Conservation (phyloP, 2,888 invertebrate genomes). For the Aromia moschata region DNA sequence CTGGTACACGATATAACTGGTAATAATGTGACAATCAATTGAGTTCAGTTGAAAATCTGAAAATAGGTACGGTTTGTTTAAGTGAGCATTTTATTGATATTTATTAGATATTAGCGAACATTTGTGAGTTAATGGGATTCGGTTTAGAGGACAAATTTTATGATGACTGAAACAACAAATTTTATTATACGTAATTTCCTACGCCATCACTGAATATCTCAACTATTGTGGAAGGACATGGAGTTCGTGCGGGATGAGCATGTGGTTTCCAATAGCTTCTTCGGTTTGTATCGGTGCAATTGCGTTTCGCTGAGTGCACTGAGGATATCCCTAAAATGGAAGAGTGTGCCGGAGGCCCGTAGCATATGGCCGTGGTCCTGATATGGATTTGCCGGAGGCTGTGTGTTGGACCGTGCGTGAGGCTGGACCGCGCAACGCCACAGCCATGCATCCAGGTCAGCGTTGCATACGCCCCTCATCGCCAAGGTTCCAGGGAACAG, state of each 20-base stretch:
- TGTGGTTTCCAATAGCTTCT: background rate
- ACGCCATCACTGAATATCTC: too few relatives aligned
- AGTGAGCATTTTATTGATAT: too few relatives aligned
- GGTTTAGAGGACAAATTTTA: background rate
- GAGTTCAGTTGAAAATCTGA: too few relatives aligned
- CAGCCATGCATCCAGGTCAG: slow-evolving; percentile 24
- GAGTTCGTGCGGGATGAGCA: background rate
- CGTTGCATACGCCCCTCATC: slow-evolving; percentile 14
- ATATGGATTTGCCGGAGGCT: slow-evolving; percentile 19
- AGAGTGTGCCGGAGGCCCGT: background rate
- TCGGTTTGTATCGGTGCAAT: background rate
- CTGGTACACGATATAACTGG: too few relatives aligned
- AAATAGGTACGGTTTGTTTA: too few relatives aligned
- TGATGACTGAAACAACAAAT: background rate
- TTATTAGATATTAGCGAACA: too few relatives aligned
- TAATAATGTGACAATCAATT: too few relatives aligned
- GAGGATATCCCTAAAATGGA: background rate
- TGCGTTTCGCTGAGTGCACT: background rate
- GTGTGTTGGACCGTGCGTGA: slow-evolving; percentile 11
- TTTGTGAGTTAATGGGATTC: too few relatives aligned
- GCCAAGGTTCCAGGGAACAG: background rate
- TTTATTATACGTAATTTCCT: background rate
- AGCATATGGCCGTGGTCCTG: slow-evolving; percentile 7
- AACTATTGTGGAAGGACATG: too few relatives aligned
- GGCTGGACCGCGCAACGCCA: slow-evolving; percentile 21